phyloP scores from a whole-genome alignment of 2,888 invertebrate species.

The Julus scanicus region DNA sequence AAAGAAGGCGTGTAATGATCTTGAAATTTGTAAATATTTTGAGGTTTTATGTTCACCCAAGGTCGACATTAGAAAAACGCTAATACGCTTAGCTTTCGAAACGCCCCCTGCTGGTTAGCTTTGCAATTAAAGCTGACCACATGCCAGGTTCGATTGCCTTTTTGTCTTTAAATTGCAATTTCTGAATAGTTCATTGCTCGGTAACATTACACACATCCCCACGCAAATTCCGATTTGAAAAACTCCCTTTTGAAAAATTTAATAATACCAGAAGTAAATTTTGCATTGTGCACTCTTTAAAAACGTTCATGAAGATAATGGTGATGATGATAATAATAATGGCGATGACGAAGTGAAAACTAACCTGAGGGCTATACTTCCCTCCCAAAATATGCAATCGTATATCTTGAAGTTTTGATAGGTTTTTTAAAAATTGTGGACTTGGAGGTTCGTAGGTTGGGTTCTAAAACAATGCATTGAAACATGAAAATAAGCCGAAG shows the following conservation, averaged over 20 bases:
- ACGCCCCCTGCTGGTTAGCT: neutral
- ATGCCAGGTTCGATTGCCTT: neutral
- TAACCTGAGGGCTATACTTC: neutral
- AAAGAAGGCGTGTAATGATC: constrained; percentile 8
- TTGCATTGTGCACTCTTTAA: constrained; percentile 11
- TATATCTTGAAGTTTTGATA: neutral
- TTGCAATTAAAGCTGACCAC: neutral
- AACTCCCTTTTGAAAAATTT: neutral
- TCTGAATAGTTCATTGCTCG: constrained; percentile 40
- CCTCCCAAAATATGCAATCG: neutral
- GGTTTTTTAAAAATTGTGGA: too few relatives aligned
- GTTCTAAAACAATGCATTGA: too few relatives aligned
- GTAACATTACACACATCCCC: neutral
- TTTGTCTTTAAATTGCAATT: constrained; percentile 30
- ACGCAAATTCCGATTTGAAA: constrained; percentile 26
- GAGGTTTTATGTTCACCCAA: neutral
- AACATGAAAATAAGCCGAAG: too few relatives aligned
- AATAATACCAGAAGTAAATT: constrained; percentile 29
- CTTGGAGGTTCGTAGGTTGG: too few relatives aligned
- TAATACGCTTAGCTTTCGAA: neutral
- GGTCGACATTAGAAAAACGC: neutral
- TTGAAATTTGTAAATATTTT: constrained; percentile 37
- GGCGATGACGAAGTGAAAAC: constrained; percentile 24
- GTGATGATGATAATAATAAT: constrained; percentile 4
- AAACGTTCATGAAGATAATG: neutral